Conservation (phyloP, 2,113 vertebrate genomes). For the Scomber colias region DNA sequence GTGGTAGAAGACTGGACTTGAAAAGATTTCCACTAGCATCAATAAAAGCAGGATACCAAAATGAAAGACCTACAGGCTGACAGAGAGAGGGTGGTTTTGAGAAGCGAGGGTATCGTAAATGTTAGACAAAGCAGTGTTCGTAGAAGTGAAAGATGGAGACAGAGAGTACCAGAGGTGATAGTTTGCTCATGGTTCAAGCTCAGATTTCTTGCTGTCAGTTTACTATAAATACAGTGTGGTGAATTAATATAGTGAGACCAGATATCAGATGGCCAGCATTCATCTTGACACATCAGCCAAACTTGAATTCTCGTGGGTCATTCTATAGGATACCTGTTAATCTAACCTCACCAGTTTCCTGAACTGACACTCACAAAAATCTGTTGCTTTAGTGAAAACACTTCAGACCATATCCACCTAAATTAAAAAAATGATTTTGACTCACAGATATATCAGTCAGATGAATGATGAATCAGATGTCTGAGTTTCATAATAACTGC, state of each 20-base stretch:
- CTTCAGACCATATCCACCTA: too few relatives aligned
- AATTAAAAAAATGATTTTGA: too few relatives aligned
- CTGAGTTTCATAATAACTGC: too few relatives aligned
- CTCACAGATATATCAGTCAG: too few relatives aligned
- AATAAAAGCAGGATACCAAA: conserved; percentile 28
- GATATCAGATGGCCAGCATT: conserved; percentile 37
- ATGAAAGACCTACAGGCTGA: conserved; percentile 3
- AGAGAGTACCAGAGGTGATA: conserved; percentile 16
- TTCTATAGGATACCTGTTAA: not conserved
- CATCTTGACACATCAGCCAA: conserved; percentile 15
- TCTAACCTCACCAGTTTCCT: conserved; percentile 13
- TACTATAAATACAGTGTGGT: conserved; percentile 43
- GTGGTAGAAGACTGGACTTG: conserved; percentile 53
- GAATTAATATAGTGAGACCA: conserved; percentile 28
- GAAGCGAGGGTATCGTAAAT: conserved; percentile 10
- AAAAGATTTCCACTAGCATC: conserved; percentile 50
- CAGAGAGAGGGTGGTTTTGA: not conserved
- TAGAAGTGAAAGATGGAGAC: conserved; percentile 3
- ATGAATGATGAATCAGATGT: too few relatives aligned
- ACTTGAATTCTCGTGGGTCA: not conserved
- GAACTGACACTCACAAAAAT: not conserved
- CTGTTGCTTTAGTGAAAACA: too few relatives aligned
- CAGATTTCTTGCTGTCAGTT: conserved; percentile 44
- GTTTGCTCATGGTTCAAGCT: conserved; percentile 52
- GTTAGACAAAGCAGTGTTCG: not conserved